Evolutionary conservation across 2,797 vertebrate genomes (phyloP).

Genomic region (Kryptopterus vitreolus): DNA sequence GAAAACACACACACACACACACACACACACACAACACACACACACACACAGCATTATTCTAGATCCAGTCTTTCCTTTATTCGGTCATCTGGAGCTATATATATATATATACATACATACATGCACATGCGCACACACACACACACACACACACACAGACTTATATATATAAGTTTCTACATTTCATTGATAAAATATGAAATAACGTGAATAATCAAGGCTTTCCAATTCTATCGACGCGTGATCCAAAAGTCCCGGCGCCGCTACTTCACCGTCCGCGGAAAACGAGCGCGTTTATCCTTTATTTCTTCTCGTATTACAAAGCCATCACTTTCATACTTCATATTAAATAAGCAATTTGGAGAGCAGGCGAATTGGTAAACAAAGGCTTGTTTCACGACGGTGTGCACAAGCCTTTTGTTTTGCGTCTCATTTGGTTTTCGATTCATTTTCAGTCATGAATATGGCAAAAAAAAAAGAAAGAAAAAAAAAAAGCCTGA

Average conservation of each 20-base stretch:
- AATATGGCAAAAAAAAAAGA: conserved; percentile 27
- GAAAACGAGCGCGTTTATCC: conserved; percentile 15
- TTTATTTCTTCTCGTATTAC: conserved; percentile 34
- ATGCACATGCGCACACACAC: no score
- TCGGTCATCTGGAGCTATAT: neutral
- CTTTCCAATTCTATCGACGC: neutral
- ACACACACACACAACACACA: neutral
- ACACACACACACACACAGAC: no score
- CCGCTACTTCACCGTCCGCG: neutral
- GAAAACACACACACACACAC: neutral
- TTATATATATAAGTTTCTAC: neutral
- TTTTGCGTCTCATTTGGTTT: conserved; percentile 47
- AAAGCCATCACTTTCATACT: conserved; percentile 37
- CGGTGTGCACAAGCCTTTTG: conserved; percentile 29
- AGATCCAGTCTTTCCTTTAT: neutral
- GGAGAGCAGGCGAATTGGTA: conserved; percentile 30
- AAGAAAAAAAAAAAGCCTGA: neutral
- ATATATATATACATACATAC: no score
- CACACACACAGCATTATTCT: neutral
- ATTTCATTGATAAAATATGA: neutral
- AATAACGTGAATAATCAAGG: neutral
- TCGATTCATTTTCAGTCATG: conserved; percentile 49
- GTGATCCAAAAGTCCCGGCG: neutral
- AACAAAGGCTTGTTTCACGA: conserved; percentile 30
- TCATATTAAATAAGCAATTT: conserved; percentile 45